Conservation (phyloP, 2,888 invertebrate species). For the Nineta flava region DNA sequence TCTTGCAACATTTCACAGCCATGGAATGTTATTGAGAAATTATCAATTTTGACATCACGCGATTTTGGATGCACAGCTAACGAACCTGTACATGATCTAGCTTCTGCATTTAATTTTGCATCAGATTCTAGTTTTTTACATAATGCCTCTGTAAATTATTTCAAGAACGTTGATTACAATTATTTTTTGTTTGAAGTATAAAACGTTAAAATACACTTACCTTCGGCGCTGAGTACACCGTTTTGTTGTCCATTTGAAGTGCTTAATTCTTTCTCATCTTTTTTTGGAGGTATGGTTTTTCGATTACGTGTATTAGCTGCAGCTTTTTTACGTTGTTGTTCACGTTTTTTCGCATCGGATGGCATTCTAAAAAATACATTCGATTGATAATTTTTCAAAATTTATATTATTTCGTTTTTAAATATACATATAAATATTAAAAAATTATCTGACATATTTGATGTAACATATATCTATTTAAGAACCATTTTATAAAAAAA, state of each 20-base stretch:
- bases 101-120: slow-evolving; percentile 84
- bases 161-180: slow-evolving; percentile 3
- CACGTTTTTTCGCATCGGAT: slow-evolving; percentile 96
- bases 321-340: slow-evolving; percentile 94
- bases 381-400: not conserved
- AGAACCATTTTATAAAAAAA: too few species aligned
- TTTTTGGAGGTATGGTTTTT: slow-evolving; percentile 23
- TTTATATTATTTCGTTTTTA: not conserved
- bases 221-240: slow-evolving; percentile 56
- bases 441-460: not conserved
- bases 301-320: slow-evolving; percentile 52
- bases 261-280: slow-evolving; percentile 36
- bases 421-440: not conserved
- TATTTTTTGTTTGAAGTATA: not conserved
- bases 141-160: slow-evolving; percentile 50
- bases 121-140: slow-evolving; percentile 79
- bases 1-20: slow-evolving; percentile 93
- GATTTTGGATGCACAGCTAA: slow-evolving; percentile 90
- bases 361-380: slow-evolving; percentile 51
- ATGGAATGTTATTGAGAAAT: slow-evolving; percentile 95
- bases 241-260: slow-evolving; percentile 27
- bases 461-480: not conserved
- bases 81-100: slow-evolving; percentile 87
- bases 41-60: slow-evolving; percentile 90
- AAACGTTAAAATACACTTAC: slow-evolving; percentile 24